Percentiles rank a stretch among this genome's conserved stretches.
These are phyloP conservation scores for Periphyllus acericola DNA, from an alignment of 2,888 invertebrate species.

Conservation along the genomic window DNA sequence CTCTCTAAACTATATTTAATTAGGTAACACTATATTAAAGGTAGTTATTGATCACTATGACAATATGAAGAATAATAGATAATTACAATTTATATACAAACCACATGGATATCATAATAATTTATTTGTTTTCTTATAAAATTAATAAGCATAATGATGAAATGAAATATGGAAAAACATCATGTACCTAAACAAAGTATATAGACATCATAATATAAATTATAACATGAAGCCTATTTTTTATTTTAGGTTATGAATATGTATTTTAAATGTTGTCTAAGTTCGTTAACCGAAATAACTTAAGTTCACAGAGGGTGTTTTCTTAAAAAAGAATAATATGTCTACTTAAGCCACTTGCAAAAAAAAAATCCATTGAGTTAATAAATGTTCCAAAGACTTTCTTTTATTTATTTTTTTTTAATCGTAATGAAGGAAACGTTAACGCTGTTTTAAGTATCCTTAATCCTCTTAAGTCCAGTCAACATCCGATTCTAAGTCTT, in stretches of 20 bases:
- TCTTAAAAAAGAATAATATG: background rate
- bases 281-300: background rate
- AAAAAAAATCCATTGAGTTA: background rate
- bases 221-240: background rate
- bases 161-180: no score
- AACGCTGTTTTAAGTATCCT: conserved; percentile 50
- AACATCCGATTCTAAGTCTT: conserved; percentile 45
- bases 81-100: no score
- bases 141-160: no score
- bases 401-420: conserved; percentile 1
- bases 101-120: no score
- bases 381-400: conserved; percentile 20
- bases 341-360: conserved; percentile 32
- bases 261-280: background rate
- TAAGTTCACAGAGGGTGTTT: background rate
- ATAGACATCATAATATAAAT: background rate
- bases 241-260: background rate
- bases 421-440: conserved; percentile 40
- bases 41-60: no score
- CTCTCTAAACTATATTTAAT: no score
- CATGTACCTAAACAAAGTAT: no score
- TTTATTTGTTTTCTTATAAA: no score
- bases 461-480: conserved; percentile 59
- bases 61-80: no score
- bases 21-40: no score